Evolutionary conservation across 2,797 vertebrate genomes (phyloP), one percentile per base, ranked within the genome.

Genomic region (Chloroceryle amazona): DNA sequence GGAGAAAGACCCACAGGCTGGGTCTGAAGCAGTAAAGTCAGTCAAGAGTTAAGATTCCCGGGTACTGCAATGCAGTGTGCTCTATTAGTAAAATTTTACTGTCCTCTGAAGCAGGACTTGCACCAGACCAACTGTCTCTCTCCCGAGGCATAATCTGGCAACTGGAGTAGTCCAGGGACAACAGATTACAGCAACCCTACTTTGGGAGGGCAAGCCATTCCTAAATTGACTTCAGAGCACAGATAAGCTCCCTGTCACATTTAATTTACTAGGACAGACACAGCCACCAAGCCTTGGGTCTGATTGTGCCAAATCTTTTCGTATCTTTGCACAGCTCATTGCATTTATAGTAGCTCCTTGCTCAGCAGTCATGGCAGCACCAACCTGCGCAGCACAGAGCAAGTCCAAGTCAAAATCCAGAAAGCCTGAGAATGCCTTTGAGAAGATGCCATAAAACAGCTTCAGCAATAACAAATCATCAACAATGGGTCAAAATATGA

Each of bases 41-140:
- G 42, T 41, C 0, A 0, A 28, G 26, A 5, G 11, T 22, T 35
- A 74, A 73, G 19, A 22, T n/a, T 55, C 25, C 4, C 60, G 57
- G 62, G 42, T 35, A 58, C 44, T 58, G 47, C 29, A 62, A 9
- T 23, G 26, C 31, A 57, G 11, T 1, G 22, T 23, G 75, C 54
- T 51, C 22, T 29, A 25, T 8, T 25, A 62, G 15, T 7, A 49
- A 70, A 73, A 31, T 49, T 81, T 1, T 5, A 66, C 44, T 33
- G 31, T 35, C 31, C 41, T 76, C 22, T 16, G 37, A n/a, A 4
- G 46, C 0, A 76, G n/a, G 28, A 85, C 13, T 42, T 73, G 11
- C 4, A 62, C 8, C 8, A 46, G 22, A 92, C 41, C 19, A 65
- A 26, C 17, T 7, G 31, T 13, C 21, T n/a, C 1, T 55, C 37